Evolutionary conservation across 2,797 vertebrate genomes (phyloP).

Genomic region (Erithacus rubecula): DNA sequence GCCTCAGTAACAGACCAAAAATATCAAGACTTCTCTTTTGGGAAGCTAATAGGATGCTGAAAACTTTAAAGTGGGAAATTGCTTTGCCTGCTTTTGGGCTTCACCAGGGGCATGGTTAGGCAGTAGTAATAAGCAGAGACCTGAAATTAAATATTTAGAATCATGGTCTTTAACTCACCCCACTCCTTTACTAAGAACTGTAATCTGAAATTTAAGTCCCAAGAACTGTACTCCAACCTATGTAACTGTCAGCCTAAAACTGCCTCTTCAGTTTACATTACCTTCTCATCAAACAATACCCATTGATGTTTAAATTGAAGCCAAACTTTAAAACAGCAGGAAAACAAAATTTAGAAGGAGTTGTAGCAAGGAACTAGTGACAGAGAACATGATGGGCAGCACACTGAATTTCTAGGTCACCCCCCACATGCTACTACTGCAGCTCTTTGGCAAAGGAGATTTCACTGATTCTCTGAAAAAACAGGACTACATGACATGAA

Average conservation of each 20-base stretch:
- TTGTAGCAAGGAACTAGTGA: not conserved
- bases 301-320: not conserved
- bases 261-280: not conserved
- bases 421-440: not conserved
- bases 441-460: not conserved
- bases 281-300: not conserved
- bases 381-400: not conserved
- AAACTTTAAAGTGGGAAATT: not conserved
- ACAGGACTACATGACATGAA: not conserved
- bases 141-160: not conserved
- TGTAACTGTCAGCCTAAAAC: not conserved
- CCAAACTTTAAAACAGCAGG: not conserved
- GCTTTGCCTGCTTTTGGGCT: not conserved
- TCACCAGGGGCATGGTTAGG: not conserved
- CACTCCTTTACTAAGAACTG: not conserved
- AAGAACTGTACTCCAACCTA: not conserved
- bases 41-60: not conserved
- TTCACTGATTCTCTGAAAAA: not conserved
- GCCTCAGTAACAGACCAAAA: not conserved
- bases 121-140: not conserved
- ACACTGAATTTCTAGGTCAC: not conserved
- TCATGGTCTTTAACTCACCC: not conserved
- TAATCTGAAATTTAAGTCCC: not conserved
- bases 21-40: not conserved
- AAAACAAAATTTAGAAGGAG: not conserved